Conservation (phyloP, 2,797 vertebrate species). For the Euthynnus affinis region DNA sequence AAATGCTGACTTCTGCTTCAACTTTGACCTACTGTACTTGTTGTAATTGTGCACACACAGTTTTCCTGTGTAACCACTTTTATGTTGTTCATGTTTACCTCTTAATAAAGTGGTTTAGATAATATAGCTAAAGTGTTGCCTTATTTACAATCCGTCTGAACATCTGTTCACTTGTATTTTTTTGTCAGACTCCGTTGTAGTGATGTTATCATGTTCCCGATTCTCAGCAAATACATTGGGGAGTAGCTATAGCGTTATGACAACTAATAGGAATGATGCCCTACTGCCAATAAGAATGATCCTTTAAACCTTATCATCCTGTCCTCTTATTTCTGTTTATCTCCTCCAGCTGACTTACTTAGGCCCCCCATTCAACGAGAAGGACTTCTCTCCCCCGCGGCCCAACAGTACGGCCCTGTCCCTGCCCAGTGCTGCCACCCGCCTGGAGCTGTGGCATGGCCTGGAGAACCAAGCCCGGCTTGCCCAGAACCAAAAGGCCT, state of each 20-base stretch:
- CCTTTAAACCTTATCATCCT: not conserved
- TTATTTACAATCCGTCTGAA: constrained; percentile 5
- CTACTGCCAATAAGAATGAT: not conserved
- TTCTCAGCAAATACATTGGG: no score
- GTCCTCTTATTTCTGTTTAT: constrained; percentile 24
- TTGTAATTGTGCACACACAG: no score
- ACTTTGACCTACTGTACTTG: no score
- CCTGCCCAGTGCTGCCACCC: constrained; percentile 94
- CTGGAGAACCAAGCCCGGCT: constrained; percentile 94
- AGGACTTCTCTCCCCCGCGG: constrained; percentile 95
- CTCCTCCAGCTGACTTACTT: constrained; percentile 92
- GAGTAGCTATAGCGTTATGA: not conserved
- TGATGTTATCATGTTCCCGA: no score
- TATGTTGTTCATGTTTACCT: constrained; percentile 5
- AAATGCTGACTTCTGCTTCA: no score
- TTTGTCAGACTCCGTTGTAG: no score
- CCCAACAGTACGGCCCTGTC: constrained; percentile 90
- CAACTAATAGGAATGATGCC: not conserved
- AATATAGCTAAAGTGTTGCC: constrained; percentile 3
- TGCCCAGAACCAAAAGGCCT: constrained; percentile 96
- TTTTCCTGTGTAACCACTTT: not conserved
- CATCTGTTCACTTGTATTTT: not conserved
- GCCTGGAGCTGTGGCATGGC: constrained; percentile 93
- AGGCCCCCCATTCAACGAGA: constrained; percentile 96
- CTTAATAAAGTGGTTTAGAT: constrained; percentile 11